phyloP scores from a whole-genome alignment of 1,140 invertebrate species.

The Melipona quadrifasciata region DNA sequence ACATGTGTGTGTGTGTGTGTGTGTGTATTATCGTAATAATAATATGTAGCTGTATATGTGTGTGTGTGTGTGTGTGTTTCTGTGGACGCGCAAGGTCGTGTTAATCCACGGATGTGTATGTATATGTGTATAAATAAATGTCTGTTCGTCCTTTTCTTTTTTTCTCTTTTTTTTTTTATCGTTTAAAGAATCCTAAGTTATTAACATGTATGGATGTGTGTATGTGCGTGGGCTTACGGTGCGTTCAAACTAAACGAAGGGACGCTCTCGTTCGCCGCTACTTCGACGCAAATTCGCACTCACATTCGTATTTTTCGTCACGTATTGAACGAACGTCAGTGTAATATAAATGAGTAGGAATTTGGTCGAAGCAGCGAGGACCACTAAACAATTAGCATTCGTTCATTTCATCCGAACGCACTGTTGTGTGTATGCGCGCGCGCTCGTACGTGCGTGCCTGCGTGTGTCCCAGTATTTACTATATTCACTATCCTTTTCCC shows the following conservation, averaged over 20 bases:
- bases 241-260: too few species aligned
- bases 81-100: background rate
- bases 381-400: too few species aligned
- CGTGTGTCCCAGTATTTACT: slow-evolving; percentile 4
- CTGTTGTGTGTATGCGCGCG: background rate
- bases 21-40: background rate
- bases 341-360: too few species aligned
- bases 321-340: too few species aligned
- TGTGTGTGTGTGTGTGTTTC: background rate
- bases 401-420: too few species aligned
- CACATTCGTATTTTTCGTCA: too few species aligned
- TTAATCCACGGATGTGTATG: background rate
- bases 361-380: too few species aligned
- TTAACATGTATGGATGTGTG: slow-evolving; percentile 1
- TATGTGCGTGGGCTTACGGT: background rate
- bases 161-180: background rate
- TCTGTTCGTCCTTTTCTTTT: background rate
- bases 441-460: slow-evolving; percentile 14
- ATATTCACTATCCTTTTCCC: background rate
- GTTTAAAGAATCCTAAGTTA: slow-evolving; percentile 1
- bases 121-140: slow-evolving; percentile 4
- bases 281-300: too few species aligned
- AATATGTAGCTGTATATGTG: background rate
- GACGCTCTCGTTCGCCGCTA: too few species aligned
- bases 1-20: background rate